Evolutionary conservation across 2,113 vertebrate genomes (phyloP).

Genomic region (Brienomyrus longianalis): DNA sequence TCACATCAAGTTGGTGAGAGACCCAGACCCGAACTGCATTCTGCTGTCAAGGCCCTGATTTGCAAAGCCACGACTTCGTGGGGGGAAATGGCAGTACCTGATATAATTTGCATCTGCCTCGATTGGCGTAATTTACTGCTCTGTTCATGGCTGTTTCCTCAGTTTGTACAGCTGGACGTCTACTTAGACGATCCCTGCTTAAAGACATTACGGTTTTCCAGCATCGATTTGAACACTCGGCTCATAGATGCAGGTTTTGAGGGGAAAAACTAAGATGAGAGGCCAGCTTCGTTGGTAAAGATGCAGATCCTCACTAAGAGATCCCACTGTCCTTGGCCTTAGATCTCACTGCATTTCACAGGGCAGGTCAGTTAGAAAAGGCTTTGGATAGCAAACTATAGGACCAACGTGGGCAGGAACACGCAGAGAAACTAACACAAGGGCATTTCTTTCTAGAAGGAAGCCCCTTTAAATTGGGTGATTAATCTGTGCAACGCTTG

Average conservation of each 20-base stretch:
- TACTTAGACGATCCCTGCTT: neutral
- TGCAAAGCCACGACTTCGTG: neutral
- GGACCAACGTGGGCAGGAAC: neutral
- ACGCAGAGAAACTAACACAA: neutral
- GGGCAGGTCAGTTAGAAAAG: neutral
- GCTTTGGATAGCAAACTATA: neutral
- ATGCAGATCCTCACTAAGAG: neutral
- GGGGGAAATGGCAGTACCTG: neutral
- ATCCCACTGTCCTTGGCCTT: neutral
- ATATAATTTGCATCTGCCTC: neutral
- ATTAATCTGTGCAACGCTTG: slow-evolving; percentile 33
- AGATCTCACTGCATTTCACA: neutral
- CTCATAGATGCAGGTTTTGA: neutral
- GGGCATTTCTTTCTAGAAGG: slow-evolving; percentile 20
- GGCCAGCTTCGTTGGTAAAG: neutral
- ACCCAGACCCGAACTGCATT: neutral
- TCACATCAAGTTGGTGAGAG: neutral
- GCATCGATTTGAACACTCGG: neutral
- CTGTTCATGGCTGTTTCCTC: neutral
- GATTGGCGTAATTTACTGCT: neutral
- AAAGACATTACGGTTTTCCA: neutral
- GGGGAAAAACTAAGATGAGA: neutral
- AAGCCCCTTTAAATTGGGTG: slow-evolving; percentile 27
- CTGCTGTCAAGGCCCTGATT: neutral
- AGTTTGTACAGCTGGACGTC: slow-evolving; percentile 1